These are phyloP conservation scores for Acleris holmiana DNA, from an alignment of 2,888 invertebrate species.

Conservation along the genomic window DNA sequence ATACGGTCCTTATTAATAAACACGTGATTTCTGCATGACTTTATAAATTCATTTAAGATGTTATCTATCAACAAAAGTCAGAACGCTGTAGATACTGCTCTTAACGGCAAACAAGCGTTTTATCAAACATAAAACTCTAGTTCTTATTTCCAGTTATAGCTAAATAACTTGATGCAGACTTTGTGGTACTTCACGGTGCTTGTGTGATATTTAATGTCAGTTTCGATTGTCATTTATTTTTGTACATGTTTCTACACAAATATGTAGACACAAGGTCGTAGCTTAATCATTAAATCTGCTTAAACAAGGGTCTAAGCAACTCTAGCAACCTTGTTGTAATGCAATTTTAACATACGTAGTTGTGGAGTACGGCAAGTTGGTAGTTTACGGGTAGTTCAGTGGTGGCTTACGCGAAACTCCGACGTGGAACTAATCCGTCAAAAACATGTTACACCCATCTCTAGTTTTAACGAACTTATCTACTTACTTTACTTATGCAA, in stretches of 20 bases:
- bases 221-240: no score
- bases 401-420: constrained; percentile 37
- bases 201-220: no score
- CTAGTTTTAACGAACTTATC: constrained; percentile 53
- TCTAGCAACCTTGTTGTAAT: constrained; percentile 28
- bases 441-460: constrained; percentile 63
- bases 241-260: background rate
- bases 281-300: background rate
- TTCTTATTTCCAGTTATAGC: no score
- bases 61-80: no score
- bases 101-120: no score
- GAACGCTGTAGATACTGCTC: no score
- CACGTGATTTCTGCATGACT: background rate
- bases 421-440: constrained; percentile 65
- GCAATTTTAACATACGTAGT: constrained; percentile 34
- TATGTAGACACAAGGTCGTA: background rate
- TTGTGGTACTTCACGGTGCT: no score
- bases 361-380: constrained; percentile 25
- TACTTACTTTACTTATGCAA: constrained; percentile 46
- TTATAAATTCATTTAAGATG: background rate
- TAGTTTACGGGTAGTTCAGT: constrained; percentile 34
- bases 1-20: no score
- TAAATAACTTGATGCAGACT: no score
- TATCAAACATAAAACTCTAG: no score
- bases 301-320: constrained; percentile 9